phyloP scores from a whole-genome alignment of 2,797 vertebrate genomes.

The Coccyzus lansbergi region DNA sequence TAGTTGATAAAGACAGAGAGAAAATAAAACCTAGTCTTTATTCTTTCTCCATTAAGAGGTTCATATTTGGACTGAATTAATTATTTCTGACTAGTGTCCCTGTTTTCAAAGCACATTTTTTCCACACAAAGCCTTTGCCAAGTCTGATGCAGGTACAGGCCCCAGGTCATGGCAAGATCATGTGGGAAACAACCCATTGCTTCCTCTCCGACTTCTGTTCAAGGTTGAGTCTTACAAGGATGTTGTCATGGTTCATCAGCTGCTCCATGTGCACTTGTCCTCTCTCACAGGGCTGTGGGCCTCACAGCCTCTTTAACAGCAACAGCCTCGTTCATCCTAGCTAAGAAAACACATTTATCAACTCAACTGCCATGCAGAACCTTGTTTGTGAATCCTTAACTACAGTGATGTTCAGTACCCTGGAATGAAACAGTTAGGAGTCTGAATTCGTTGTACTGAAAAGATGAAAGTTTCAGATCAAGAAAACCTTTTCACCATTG shows the following conservation, averaged over 20 bases:
- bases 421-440: not conserved
- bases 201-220: not conserved
- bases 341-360: not conserved
- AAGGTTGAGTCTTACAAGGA: not conserved
- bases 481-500: not conserved
- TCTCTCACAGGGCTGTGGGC: not conserved
- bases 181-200: not conserved
- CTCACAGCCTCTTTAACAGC: not conserved
- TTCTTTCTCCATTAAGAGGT: not conserved
- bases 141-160: rapidly evolving
- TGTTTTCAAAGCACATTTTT: not conserved
- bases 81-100: not conserved
- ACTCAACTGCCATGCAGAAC: not conserved
- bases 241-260: not conserved
- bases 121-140: not conserved
- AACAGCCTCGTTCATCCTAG: not conserved
- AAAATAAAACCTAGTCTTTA: not conserved
- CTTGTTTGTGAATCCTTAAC: not conserved
- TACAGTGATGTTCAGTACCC: not conserved
- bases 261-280: not conserved
- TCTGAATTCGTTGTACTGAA: not conserved
- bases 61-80: not conserved
- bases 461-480: not conserved
- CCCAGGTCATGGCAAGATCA: not conserved
- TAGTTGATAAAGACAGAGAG: not conserved